These are phyloP conservation scores for Diarsia dahlii DNA, from an alignment of 2,888 invertebrate genomes.

Conservation along the genomic window DNA sequence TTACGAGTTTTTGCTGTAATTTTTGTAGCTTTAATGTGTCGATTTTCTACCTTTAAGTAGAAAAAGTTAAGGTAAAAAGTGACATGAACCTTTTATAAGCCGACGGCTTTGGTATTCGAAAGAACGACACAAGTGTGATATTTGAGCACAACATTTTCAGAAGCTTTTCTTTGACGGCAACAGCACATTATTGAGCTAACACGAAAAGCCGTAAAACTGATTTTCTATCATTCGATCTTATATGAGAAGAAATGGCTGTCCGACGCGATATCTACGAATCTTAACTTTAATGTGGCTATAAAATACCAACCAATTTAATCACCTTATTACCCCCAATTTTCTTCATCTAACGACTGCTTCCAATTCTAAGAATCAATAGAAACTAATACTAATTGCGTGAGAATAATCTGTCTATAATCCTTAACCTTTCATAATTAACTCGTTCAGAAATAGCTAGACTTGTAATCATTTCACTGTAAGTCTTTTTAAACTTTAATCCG, in stretches of 20 bases:
- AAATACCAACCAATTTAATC: constrained; percentile 49
- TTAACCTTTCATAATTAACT: constrained; percentile 25
- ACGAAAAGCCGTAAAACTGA: constrained; percentile 6
- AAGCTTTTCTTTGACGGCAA: background rate
- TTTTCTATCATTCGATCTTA: constrained; percentile 15
- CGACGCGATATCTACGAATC: constrained; percentile 31
- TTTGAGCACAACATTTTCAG: background rate
- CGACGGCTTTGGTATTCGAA: background rate
- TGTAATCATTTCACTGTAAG: constrained; percentile 77
- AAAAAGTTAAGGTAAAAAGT: background rate
- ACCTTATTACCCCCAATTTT: constrained; percentile 49
- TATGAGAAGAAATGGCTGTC: constrained; percentile 16
- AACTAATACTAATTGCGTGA: constrained; percentile 55
- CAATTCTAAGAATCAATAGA: constrained; percentile 49
- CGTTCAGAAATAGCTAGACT: constrained; percentile 45
- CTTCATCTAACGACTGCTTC: constrained; percentile 29
- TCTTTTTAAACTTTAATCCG: constrained; percentile 77
- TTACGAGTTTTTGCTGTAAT: constrained; percentile 68
- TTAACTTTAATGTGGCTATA: constrained; percentile 40
- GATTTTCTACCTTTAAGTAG: constrained; percentile 14
- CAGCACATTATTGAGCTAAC: background rate
- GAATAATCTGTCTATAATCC: constrained; percentile 23
- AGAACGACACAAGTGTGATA: background rate
- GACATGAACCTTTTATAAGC: background rate
- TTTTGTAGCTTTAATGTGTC: constrained; percentile 47